Base-by-base conservation (phyloP, 1,140 invertebrate genomes). In the Druon quercuslanigerum region DNA sequence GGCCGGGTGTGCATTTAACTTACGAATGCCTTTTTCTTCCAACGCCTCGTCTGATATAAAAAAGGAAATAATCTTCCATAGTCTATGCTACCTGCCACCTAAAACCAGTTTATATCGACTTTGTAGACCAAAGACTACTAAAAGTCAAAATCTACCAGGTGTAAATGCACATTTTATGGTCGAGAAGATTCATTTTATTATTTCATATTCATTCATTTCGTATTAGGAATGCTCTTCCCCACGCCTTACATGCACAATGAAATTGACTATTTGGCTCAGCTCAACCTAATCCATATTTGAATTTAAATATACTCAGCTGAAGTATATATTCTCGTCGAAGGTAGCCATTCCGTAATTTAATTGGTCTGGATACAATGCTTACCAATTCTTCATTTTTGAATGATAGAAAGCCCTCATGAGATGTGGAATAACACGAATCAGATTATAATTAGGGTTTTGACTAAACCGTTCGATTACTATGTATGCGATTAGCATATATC, bases 1-100 rank as follows among this genome's bases (percentile, higher is more conserved):
- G 20, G 57, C 57, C 57, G 57, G 57, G 20, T 66, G 57, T 66
- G 57, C 57, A 66, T 66, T 66, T 66, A 66, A 66, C 57, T 66
- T 66, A 19, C 56, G 19, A 57, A 57, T 57, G 19, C 9, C 17
- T 57, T 20, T 57, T 57, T 33, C 56, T 57, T 25, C 60, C 33
- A 66, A 54, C 52, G 52, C 52, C 52, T 54, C 33, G 33, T 46
- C 60, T 66, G 60, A 66, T 66, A 66, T 66, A n/a, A 66, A 66
- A 66, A 66, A 66, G 60, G 40, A 66, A 66, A 66, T 66, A 66
- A 66, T 66, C 25, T 16, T 16, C 20, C 25, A 66, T 1, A 46
- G 14, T 33, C 57, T 40, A 40, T 66, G 60, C 60, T 66, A 66
- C 60, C 60, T 66, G 60, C 60, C 25, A 66, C 25, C 4, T 0